phyloP scores from a whole-genome alignment of 2,797 vertebrate species.

The Rhabdomys pumilio region DNA sequence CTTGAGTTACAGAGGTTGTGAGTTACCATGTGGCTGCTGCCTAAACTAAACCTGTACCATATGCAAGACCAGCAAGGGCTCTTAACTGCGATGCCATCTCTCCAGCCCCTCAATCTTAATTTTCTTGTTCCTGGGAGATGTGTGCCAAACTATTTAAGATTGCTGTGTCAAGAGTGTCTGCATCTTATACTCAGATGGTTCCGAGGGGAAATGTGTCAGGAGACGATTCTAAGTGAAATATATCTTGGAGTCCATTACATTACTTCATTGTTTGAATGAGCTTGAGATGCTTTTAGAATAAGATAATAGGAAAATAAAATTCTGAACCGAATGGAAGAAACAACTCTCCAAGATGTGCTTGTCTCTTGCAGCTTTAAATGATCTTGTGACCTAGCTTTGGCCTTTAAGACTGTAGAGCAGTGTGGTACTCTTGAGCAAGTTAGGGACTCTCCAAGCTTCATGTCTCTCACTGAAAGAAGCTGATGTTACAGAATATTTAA shows the following conservation, averaged over 20 bases:
- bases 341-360: neutral
- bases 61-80: neutral
- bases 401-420: neutral
- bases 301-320: conserved; percentile 11
- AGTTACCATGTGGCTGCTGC: neutral
- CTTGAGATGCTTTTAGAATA: conserved; percentile 32
- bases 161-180: neutral
- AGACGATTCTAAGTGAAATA: neutral
- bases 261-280: neutral
- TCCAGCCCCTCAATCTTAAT: neutral
- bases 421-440: neutral
- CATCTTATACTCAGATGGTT: neutral
- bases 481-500: neutral
- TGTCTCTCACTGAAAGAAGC: neutral
- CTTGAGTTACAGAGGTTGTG: neutral
- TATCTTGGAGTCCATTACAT: neutral
- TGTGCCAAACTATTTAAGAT: neutral
- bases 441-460: neutral
- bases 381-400: neutral
- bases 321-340: neutral
- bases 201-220: neutral
- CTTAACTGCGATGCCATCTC: neutral
- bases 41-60: neutral
- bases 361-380: neutral
- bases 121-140: conserved; percentile 44